phyloP scores from a whole-genome alignment of 2,888 invertebrate genomes.

The Polydrusus cervinus region DNA sequence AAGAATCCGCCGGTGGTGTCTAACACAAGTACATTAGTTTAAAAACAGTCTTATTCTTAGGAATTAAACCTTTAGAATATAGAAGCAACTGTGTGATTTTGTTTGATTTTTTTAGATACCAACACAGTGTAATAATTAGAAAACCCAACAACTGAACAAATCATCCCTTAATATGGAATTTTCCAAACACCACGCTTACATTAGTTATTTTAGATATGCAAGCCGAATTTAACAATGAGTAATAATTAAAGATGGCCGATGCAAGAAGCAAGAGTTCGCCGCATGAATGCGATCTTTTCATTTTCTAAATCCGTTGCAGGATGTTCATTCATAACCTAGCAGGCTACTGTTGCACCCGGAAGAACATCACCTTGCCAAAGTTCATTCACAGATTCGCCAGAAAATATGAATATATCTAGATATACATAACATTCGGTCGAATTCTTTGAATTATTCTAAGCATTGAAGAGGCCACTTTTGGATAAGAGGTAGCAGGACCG shows the following conservation, averaged over 20 bases:
- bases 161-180: too few species aligned
- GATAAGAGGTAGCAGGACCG: slow-evolving; percentile 20
- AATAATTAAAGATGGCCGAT: slow-evolving; percentile 16
- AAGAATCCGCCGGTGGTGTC: too few species aligned
- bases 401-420: slow-evolving; percentile 56
- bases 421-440: slow-evolving; percentile 58
- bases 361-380: slow-evolving; percentile 66
- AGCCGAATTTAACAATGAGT: neutral
- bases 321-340: slow-evolving; percentile 65
- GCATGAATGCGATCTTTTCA: slow-evolving; percentile 56
- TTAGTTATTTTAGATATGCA: too few species aligned
- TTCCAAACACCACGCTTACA: too few species aligned
- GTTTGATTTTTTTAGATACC: too few species aligned
- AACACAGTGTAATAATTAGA: too few species aligned
- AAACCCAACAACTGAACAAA: too few species aligned
- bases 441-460: slow-evolving; percentile 63
- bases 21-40: too few species aligned
- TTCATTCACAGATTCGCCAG: slow-evolving; percentile 64
- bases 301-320: slow-evolving; percentile 62
- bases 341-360: slow-evolving; percentile 63
- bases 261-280: slow-evolving; percentile 1
- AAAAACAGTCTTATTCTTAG: too few species aligned
- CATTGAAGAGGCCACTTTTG: slow-evolving; percentile 37
- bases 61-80: too few species aligned
- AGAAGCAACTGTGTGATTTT: too few species aligned